Evolutionary conservation across 1,140 invertebrate genomes (phyloP), one percentile per base, ranked within the genome.

Genomic region (Caenorhabditis brenneri): DNA sequence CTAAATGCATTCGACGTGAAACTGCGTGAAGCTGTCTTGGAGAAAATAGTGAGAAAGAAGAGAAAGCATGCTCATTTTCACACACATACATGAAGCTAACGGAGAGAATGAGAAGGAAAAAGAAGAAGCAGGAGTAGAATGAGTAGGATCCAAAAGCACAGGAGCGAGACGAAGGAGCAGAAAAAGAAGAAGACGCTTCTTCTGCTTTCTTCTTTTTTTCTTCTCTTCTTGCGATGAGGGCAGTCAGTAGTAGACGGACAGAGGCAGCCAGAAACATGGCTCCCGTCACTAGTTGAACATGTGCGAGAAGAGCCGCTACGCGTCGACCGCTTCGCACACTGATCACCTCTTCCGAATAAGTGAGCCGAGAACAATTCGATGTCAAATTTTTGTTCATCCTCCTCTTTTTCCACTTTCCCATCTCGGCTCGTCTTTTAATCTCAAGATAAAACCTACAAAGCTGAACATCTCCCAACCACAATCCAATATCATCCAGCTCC

Each of bases 261-360:
- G 58, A 65, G 58, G 31, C 58, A n/a, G 36, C 65, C 65, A 74
- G 65, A 74, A 74, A 74, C 65, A 74, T 74, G 65, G 65, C 65
- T 74, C 36, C 65, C 65, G 65, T 74, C 65, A 74, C 33, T 74
- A 74, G 36, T 74, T 42, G 36, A 42, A 74, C 65, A 74, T 42
- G 33, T 74, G 65, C 65, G 36, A 74, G 58, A 65, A 65, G 58
- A 42, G 36, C 65, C 65, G 65, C 65, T 33, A 74, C 65, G 65
- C 65, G 22, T 74, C 65, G n/a, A 46, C 65, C 65, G 65, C 65
- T 12, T 74, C 65, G 36, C 65, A 74, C 36, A 42, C 65, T 74
- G 65, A 74, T 74, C 65, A 74, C 65, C 65, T 74, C 36, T 74
- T 19, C 65, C 65, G 65, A 74, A 74, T 74, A 74, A 74, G 65